These are phyloP conservation scores for Mystacides longicornis DNA, from an alignment of 2,888 invertebrate genomes.

Conservation along the genomic window DNA sequence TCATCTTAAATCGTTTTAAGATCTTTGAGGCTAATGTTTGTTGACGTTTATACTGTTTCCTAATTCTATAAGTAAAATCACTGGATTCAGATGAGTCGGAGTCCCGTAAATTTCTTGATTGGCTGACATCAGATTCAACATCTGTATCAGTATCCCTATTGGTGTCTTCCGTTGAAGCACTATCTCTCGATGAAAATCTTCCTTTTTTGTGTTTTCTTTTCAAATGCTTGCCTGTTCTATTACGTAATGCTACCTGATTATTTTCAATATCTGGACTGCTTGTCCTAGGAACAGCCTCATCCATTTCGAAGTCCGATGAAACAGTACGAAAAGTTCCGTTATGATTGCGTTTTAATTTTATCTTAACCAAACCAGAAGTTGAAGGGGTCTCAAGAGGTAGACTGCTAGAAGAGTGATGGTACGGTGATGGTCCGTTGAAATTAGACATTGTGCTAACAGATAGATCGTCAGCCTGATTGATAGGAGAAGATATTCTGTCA, in stretches of 20 bases:
- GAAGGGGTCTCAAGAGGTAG: slow-evolving; percentile 15
- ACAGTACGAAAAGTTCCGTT: not conserved
- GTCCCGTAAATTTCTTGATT: not conserved
- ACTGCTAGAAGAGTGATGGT: not conserved
- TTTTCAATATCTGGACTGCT: slow-evolving; percentile 12
- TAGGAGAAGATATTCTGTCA: slow-evolving; percentile 7
- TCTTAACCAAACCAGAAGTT: slow-evolving; percentile 19
- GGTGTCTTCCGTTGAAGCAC: slow-evolving; percentile 20
- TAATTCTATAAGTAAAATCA: not conserved
- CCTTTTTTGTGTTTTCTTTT: slow-evolving; percentile 8
- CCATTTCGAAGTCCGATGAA: too few relatives aligned
- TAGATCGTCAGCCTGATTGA: slow-evolving; percentile 11
- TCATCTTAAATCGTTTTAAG: slow-evolving; percentile 14
- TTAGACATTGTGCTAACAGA: not conserved
- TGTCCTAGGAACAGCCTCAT: slow-evolving; percentile 1
- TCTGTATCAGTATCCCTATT: slow-evolving; percentile 19
- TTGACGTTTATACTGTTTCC: not conserved
- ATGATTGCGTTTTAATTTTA: slow-evolving; percentile 17
- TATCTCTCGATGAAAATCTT: slow-evolving; percentile 7
- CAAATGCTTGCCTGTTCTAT: slow-evolving; percentile 3
- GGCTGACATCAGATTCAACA: not conserved
- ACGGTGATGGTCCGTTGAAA: not conserved
- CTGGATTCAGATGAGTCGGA: not conserved
- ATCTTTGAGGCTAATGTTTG: slow-evolving; percentile 15
- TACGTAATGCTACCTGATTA: not conserved